Conservation (phyloP, 1,140 invertebrate genomes). For the Papilio polyxenes region DNA sequence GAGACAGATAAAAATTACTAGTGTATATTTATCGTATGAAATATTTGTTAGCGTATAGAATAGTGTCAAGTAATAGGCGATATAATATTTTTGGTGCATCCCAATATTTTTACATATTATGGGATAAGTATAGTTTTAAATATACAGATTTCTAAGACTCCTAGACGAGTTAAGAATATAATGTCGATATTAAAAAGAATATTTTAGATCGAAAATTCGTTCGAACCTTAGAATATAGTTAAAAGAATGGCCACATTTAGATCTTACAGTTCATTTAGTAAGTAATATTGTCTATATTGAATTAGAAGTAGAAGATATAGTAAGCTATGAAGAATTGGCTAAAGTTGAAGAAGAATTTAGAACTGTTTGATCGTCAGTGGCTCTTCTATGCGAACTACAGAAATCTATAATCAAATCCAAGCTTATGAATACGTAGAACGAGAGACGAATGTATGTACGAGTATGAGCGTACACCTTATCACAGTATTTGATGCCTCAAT, state of each 20-base stretch:
- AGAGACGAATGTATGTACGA: constrained; percentile 65
- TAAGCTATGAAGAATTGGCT: constrained; percentile 23
- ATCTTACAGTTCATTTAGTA: constrained; percentile 57
- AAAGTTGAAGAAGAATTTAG: constrained; percentile 32
- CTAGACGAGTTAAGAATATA: constrained; percentile 59
- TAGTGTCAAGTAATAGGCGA: constrained; percentile 55
- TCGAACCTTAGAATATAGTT: constrained; percentile 63
- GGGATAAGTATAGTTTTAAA: constrained; percentile 48
- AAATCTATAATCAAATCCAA: constrained; percentile 74
- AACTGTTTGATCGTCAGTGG: constrained; percentile 61
- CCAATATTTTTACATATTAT: constrained; percentile 59
- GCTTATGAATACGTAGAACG: constrained; percentile 60
- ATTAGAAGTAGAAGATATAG: constrained; percentile 38
- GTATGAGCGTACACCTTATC: constrained; percentile 75
- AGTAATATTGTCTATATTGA: constrained; percentile 31
- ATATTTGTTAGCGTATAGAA: constrained; percentile 56
- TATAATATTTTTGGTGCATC: constrained; percentile 66
- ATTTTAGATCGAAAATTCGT: constrained; percentile 66
- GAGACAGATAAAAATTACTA: constrained; percentile 75
- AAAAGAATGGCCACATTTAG: constrained; percentile 67
- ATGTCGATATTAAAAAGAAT: constrained; percentile 64
- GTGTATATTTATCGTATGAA: constrained; percentile 61
- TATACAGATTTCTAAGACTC: constrained; percentile 58
- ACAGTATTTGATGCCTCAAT: constrained; percentile 73
- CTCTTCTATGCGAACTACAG: constrained; percentile 75